These are phyloP conservation scores for Neoscelio sp. DNA, from an alignment of 2,888 invertebrate genomes.

Conservation along the genomic window DNA sequence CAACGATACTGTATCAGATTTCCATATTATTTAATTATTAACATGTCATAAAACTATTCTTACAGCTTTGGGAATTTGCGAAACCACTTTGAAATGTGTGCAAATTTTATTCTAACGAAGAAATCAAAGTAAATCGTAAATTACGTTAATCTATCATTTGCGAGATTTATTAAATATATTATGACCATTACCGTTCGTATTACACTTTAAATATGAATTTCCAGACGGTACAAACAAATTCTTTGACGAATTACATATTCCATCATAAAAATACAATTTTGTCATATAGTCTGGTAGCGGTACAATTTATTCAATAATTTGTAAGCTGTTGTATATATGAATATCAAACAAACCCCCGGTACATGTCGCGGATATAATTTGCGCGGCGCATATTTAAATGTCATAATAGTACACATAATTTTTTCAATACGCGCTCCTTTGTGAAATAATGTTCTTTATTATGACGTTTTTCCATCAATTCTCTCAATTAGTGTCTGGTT, in stretches of 20 bases:
- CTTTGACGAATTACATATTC: conserved; percentile 57
- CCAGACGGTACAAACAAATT: conserved; percentile 46
- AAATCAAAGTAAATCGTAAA: conserved; percentile 28
- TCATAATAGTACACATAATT: conserved; percentile 46
- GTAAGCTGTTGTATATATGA: conserved; percentile 57
- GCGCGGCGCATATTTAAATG: conserved; percentile 56
- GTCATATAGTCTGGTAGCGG: conserved; percentile 45
- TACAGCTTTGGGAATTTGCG: too few species aligned
- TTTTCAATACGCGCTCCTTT: conserved; percentile 41
- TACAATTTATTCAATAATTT: conserved; percentile 57
- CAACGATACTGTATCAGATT: too few species aligned
- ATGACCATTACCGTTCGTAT: conserved; percentile 37
- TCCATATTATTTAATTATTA: too few species aligned
- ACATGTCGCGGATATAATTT: conserved; percentile 49
- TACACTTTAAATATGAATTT: conserved; percentile 42
- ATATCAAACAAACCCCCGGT: conserved; percentile 50
- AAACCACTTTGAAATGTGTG: too few species aligned
- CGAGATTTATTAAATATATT: conserved; percentile 50
- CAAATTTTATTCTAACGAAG: too few species aligned
- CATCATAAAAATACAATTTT: conserved; percentile 45
- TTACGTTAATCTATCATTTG: conserved; percentile 35
- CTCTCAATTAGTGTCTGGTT: conserved; percentile 57
- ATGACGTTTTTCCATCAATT: conserved; percentile 59
- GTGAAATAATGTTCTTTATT: conserved; percentile 62
- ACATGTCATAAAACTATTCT: too few species aligned